A percentile compares a stretch with the other conserved stretches of the same genome.
Conservation (phyloP, 2,797 vertebrate genomes). For the Otolemur crassicaudatus region DNA sequence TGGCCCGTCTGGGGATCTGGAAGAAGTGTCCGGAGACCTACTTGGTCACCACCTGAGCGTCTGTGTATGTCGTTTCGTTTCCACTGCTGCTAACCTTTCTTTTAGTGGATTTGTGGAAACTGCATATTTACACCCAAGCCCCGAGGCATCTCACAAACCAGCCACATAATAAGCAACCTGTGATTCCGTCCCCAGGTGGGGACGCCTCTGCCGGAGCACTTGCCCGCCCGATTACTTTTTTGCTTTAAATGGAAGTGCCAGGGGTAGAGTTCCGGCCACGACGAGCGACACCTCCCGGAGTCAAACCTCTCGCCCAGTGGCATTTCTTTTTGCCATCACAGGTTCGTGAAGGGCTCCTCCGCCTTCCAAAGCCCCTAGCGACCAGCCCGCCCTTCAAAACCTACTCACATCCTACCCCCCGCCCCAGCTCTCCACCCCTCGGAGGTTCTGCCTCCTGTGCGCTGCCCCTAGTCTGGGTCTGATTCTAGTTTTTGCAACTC, state of each 20-base stretch:
- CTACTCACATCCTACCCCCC: not conserved
- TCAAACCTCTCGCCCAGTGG: not conserved
- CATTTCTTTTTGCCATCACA: conserved; percentile 47
- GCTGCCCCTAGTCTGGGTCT: not conserved
- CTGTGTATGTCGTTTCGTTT: not conserved
- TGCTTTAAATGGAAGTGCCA: not conserved
- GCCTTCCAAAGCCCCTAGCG: not conserved
- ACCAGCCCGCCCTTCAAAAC: too few species aligned
- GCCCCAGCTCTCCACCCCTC: too few species aligned
- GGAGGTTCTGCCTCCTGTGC: fast-evolving
- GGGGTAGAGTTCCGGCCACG: not conserved
- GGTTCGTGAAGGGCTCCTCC: not conserved
- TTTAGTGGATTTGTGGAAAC: not conserved
- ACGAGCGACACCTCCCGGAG: not conserved
- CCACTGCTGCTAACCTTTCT: not conserved
- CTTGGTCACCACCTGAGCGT: not conserved
- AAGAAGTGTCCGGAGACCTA: not conserved
- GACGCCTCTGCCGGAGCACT: not conserved
- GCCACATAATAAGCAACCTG: not conserved
- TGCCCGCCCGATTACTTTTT: not conserved
- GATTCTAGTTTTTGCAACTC: not conserved
- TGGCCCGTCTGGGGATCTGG: not conserved
- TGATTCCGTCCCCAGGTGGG: not conserved
- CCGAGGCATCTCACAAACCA: not conserved
- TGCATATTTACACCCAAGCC: not conserved